These are phyloP conservation scores for Lasioglossum morio DNA, from an alignment of 2,888 invertebrate genomes.

Conservation along the genomic window DNA sequence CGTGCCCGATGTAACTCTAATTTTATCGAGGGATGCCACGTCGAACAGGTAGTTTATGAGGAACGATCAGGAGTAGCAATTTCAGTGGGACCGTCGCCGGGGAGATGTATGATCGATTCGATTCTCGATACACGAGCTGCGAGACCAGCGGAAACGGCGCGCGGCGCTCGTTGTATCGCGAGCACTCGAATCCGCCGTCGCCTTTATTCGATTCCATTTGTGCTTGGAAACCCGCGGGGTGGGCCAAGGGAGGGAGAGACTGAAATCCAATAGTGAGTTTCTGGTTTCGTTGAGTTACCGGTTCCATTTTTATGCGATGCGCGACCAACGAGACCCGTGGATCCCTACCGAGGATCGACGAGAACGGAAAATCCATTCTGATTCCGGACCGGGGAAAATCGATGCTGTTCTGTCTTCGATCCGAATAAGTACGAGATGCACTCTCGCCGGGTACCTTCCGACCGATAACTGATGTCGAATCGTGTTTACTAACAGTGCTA, in stretches of 20 bases:
- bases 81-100: background rate
- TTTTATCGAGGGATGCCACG: constrained; percentile 36
- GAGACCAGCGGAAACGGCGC: background rate
- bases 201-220: constrained; percentile 40
- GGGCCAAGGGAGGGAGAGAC: background rate
- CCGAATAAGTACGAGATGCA: background rate
- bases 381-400: constrained; percentile 17
- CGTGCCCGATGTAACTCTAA: constrained; percentile 33
- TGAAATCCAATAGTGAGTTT: constrained; percentile 57
- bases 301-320: constrained; percentile 35
- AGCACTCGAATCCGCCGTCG: constrained; percentile 7
- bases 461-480: background rate
- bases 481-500: background rate
- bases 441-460: background rate
- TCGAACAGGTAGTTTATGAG: constrained; percentile 41
- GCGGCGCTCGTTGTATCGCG: constrained; percentile 9
- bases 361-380: constrained; percentile 24
- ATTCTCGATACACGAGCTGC: constrained; percentile 8
- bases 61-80: constrained; percentile 40
- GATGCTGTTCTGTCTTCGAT: constrained; percentile 35
- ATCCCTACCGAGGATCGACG: background rate
- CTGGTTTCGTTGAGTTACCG: constrained; percentile 47
- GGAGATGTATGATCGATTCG: constrained; percentile 50
- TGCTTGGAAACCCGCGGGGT: background rate
- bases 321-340: too few species aligned